phyloP scores from a whole-genome alignment of 2,888 invertebrate species.

The Zaprionus lineosus region DNA sequence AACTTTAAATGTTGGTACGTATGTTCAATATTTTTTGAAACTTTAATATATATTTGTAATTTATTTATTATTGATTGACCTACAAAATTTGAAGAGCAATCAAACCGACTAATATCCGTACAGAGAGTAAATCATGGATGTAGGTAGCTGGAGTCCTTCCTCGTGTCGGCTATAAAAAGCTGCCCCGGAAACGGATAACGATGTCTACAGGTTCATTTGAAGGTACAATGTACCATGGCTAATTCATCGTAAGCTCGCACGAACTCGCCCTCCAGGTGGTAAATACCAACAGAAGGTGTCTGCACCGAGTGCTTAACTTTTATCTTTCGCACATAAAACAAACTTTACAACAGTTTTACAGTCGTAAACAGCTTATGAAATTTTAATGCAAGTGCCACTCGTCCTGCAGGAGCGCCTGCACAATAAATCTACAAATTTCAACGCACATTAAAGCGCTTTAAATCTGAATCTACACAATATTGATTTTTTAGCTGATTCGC shows the following conservation, averaged over 20 bases:
- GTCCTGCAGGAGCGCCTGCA: constrained; percentile 11
- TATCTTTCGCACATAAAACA: constrained; percentile 56
- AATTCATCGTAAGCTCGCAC: constrained; percentile 16
- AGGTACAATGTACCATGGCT: constrained; percentile 54
- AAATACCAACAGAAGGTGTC: neutral
- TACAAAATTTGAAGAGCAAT: no score
- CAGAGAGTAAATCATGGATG: no score
- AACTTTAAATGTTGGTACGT: no score
- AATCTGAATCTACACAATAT: constrained; percentile 34
- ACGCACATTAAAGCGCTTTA: constrained; percentile 35
- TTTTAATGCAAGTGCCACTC: constrained; percentile 48
- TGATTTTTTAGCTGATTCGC: constrained; percentile 56
- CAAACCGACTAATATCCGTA: no score
- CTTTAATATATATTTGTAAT: no score
- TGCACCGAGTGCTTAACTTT: constrained; percentile 43
- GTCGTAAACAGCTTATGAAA: constrained; percentile 73
- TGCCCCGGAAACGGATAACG: constrained; percentile 51
- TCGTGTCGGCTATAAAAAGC: constrained; percentile 1
- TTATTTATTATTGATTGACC: no score
- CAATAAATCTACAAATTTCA: constrained; percentile 25
- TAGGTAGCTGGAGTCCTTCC: neutral
- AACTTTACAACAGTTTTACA: constrained; percentile 68
- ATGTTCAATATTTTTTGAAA: no score
- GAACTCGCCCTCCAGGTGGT: neutral
- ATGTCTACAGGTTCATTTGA: constrained; percentile 65